phyloP scores from a whole-genome alignment of 2,797 vertebrate genomes.

The Sciurus vulgaris region DNA sequence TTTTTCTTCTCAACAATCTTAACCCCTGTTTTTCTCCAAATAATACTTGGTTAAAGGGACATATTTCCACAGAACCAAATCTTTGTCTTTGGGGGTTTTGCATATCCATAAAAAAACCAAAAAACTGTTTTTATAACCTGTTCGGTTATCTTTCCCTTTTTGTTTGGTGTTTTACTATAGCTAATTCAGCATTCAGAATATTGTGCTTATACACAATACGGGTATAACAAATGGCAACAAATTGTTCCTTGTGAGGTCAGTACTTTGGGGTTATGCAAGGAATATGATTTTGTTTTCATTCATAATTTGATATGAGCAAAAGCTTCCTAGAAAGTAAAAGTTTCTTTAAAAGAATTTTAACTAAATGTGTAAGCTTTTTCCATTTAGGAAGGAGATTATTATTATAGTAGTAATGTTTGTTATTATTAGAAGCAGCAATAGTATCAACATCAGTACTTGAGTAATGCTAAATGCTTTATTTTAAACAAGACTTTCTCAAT shows the following conservation, averaged over 20 bases:
- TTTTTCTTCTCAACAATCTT: slow-evolving; percentile 53
- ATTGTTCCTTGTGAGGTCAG: neutral
- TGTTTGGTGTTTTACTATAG: slow-evolving; percentile 54
- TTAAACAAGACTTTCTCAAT: too few species aligned
- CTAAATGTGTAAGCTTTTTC: slow-evolving; percentile 42
- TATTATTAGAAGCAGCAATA: neutral
- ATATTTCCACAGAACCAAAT: slow-evolving; percentile 25
- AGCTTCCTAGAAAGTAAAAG: neutral
- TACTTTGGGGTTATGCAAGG: neutral
- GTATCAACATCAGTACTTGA: neutral
- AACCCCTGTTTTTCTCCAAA: slow-evolving; percentile 53
- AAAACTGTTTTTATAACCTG: slow-evolving; percentile 19
- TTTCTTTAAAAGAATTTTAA: slow-evolving; percentile 56
- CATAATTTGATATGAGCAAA: slow-evolving; percentile 54
- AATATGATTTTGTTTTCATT: slow-evolving; percentile 49
- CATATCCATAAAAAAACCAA: neutral
- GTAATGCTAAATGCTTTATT: slow-evolving; percentile 43
- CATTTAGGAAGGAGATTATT: slow-evolving; percentile 7
- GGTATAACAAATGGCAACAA: slow-evolving; percentile 21
- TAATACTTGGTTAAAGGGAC: slow-evolving; percentile 47
- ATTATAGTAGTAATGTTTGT: neutral
- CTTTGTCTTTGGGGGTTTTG: slow-evolving; percentile 41
- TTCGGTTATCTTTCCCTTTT: slow-evolving; percentile 55
- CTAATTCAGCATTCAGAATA: slow-evolving; percentile 41
- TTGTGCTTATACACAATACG: neutral